Evolutionary conservation across 2,888 invertebrate genomes (phyloP), one percentile per base, ranked within the genome.

Genomic region (Brenthis hecate): DNA sequence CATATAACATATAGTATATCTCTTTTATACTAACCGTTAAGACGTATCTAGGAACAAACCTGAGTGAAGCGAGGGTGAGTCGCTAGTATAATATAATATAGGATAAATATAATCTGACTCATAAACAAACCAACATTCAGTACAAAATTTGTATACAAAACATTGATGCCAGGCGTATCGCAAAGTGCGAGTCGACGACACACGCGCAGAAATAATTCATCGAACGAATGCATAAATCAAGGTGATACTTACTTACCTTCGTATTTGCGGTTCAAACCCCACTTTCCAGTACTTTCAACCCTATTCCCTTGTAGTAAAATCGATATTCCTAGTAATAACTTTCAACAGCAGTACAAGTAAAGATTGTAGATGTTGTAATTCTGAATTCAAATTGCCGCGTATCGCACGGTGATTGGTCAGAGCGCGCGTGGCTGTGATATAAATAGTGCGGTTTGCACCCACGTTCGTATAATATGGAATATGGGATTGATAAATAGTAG

Each of bases 161-260:
- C 63, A 70, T 70, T 72, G 58, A 77, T 70, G 74, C 73, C 70
- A 80, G 81, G 80, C 66, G 56, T 86, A 89, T 85, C 87, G 78
- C 76, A 74, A 80, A 85, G 81, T 81, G 84, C 79, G 81, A 84
- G 80, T 80, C 83, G 85, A 82, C 85, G 88, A 86, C 88, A 83
- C 78, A 83, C 81, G 81, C 78, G 77, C 76, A 76, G 79, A 84
- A 85, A 91, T 91, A 91, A 91, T 86, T 91, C 89, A 92, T 91
- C 85, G 90, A 89, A 91, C 86, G 80, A 85, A 88, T 85, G 83
- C 88, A 90, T 92, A 91, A 91, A 91, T 92, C 91, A 92, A 86
- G 87, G 81, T 85, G 85, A 86, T 85, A 85, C 83, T 79, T 78
- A 80, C 82, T 81, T 82, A 77, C 75, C 76, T 76, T 73, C 54